A percentile compares a stretch with the other conserved stretches of the same genome.
Conservation (phyloP, 2,113 vertebrate species). For the Rhadina sibilatrix region DNA sequence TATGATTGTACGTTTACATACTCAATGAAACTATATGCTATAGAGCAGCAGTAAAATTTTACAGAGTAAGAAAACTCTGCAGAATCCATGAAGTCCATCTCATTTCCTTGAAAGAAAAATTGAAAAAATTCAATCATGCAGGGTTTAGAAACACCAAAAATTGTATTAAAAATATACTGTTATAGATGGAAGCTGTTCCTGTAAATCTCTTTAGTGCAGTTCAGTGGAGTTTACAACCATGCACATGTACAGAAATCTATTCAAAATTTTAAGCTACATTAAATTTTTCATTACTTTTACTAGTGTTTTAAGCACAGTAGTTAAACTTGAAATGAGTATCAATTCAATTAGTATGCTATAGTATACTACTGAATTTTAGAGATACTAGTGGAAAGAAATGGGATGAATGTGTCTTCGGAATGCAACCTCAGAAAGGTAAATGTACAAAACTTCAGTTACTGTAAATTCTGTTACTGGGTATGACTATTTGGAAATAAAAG, state of each 20-base stretch:
- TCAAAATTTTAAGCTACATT: conserved; percentile 44
- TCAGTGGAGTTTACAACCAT: background rate
- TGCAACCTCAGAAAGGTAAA: background rate
- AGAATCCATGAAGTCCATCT: background rate
- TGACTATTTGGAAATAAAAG: conserved; percentile 10
- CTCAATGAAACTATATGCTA: background rate
- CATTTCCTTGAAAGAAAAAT: background rate
- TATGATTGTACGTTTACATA: background rate
- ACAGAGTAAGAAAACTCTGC: background rate
- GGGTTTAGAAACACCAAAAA: background rate
- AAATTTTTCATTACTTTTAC: conserved; percentile 20
- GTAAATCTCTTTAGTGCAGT: background rate
- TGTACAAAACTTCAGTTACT: conserved; percentile 19
- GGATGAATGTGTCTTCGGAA: background rate
- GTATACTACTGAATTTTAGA: conserved; percentile 3
- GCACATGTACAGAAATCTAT: background rate
- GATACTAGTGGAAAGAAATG: background rate
- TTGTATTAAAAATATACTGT: background rate
- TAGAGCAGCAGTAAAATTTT: background rate
- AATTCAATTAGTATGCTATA: background rate
- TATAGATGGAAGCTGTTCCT: background rate
- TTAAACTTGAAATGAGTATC: conserved; percentile 36
- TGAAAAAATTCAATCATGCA: background rate
- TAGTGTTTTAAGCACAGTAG: conserved; percentile 21
- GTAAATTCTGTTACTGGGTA: conserved; percentile 23